Base-by-base conservation (phyloP, 2,113 vertebrate species). In the Sebastes schlegelii region DNA sequence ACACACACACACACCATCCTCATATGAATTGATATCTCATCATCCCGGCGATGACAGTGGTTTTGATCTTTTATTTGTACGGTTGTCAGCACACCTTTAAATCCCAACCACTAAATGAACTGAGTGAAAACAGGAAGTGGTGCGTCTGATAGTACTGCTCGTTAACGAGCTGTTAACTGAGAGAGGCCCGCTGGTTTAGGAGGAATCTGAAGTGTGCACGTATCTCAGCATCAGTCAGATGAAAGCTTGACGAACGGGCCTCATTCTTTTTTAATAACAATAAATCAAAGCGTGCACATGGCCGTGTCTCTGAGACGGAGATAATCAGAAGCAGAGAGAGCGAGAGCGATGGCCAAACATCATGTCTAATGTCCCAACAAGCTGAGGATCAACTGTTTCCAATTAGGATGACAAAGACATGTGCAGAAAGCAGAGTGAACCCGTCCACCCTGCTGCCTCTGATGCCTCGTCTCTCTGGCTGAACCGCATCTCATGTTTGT, bases 251-350 rank as follows among this genome's bases (percentile, higher is more conserved):
- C 73, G 87, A 87, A 88, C 63, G n/a, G 26, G 67, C 79, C 69
- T 67, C 40, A 16, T 84, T 89, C 78, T 67, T 83, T 90, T 90
- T 89, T 85, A 89, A 90, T 88, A 89, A 85, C 64, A 84, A 79
- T 90, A 87, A 91, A 92, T 92, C 83, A 88, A 85, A 86, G 84
- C 55, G 45, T 8, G 58, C 89, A 86, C 86, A 82, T 86, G 86
- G 82, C 73, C 45, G 49, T 48, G 70, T 83, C 78, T 81, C 70
- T 84, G 82, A 83, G 89, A 82, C 62, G 11, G 48, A 83, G 77
- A 85, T 74, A 91, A 93, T 91, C 71, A 84, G 86, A 91, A 88
- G 80, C 91, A 93, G 90, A 85, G 67, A 48, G 71, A 68, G 72
- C 51, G 75, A 61, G 76, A 62, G 79, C 77, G 63, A 90, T 79